A percentile compares a stretch with the other conserved stretches of the same genome.
Evolutionary conservation across 2,113 vertebrate genomes (phyloP).

Genomic region (Eupsittula cactorum): DNA sequence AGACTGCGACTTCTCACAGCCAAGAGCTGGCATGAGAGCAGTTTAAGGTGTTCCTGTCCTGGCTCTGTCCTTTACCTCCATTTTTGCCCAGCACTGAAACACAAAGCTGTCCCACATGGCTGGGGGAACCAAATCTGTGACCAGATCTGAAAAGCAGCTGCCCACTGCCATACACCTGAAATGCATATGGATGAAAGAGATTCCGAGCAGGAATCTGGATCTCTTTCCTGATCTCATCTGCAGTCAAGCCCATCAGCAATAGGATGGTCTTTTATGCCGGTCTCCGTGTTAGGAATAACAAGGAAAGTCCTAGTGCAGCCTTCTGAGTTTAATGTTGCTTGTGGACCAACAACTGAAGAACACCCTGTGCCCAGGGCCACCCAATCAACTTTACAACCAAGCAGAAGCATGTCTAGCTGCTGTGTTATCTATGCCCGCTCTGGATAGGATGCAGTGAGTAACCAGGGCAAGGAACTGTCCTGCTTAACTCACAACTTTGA

Average conservation of each 20-base stretch:
- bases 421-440: neutral
- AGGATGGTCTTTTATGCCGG: neutral
- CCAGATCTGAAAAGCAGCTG: neutral
- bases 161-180: neutral
- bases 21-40: neutral
- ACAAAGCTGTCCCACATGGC: neutral
- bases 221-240: neutral
- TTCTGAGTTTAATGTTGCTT: neutral
- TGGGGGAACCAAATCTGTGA: neutral
- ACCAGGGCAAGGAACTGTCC: neutral
- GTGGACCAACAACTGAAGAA: neutral
- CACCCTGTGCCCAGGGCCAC: neutral
- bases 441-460: accelerated
- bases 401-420: neutral
- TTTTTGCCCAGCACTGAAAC: neutral
- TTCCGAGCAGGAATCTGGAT: neutral
- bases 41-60: neutral
- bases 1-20: neutral
- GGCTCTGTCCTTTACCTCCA: neutral
- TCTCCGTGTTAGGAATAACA: neutral
- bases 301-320: neutral
- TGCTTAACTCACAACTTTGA: neutral
- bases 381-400: neutral
- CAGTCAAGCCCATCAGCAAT: neutral
- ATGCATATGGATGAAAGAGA: neutral